A percentile compares a stretch with the other conserved stretches of the same genome.
phyloP scores from a whole-genome alignment of 2,113 vertebrate species.

The Centrocercus urophasianus region DNA sequence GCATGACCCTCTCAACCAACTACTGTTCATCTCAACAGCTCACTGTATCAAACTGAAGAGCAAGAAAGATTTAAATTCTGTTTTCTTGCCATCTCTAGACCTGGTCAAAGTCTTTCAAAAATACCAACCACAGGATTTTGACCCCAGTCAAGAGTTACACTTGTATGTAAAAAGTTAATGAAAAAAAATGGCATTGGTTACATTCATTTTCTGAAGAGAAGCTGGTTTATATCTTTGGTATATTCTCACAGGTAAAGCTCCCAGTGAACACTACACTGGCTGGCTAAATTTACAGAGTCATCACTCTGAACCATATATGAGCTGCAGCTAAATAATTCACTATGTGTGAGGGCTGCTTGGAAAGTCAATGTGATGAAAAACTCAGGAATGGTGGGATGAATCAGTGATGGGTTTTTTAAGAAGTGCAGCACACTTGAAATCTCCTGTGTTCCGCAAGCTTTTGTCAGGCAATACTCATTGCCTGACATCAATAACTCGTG shows the following conservation, averaged over 20 bases:
- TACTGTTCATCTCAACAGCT: not conserved
- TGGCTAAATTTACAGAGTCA: not conserved
- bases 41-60: not conserved
- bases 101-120: not conserved
- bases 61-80: rapidly evolving
- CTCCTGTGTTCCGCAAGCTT: not conserved
- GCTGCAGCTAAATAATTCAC: not conserved
- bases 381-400: not conserved
- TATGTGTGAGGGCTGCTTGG: not conserved
- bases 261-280: no score
- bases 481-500: no score
- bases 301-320: not conserved
- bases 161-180: not conserved
- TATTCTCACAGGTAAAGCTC: not conserved
- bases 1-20: not conserved
- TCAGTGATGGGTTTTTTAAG: not conserved
- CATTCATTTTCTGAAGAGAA: not conserved
- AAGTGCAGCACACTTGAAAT: not conserved
- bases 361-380: not conserved
- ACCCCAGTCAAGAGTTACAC: not conserved
- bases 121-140: not conserved
- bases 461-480: not conserved
- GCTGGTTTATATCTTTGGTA: not conserved
- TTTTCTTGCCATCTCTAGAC: not conserved
- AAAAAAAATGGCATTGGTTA: not conserved